Evolutionary conservation across 2,797 vertebrate genomes (phyloP).

Genomic region (Sphaeramia orbicularis): DNA sequence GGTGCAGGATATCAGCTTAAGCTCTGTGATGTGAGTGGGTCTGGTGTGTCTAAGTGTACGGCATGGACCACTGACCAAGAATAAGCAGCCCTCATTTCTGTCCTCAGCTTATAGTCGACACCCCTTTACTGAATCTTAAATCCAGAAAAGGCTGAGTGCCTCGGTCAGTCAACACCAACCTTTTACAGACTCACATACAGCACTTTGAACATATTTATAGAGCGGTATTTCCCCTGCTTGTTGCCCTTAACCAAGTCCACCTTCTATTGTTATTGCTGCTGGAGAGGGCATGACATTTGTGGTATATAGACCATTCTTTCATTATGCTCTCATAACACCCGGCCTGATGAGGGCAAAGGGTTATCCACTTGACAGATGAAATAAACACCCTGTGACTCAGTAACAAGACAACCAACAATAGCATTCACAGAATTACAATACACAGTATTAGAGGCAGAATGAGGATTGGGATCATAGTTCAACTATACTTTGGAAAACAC

Average conservation of each 20-base stretch:
- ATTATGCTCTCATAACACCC: slow-evolving; percentile 50
- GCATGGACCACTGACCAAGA: slow-evolving; percentile 47
- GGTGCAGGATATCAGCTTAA: not conserved
- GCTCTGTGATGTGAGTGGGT: not conserved
- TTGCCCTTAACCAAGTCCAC: slow-evolving; percentile 61
- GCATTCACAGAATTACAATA: not conserved
- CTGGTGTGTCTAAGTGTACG: slow-evolving; percentile 8
- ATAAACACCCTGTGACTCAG: slow-evolving; percentile 15
- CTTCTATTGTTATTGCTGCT: slow-evolving; percentile 70
- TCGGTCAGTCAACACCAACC: slow-evolving; percentile 53
- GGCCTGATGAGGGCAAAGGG: slow-evolving; percentile 59
- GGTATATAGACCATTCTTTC: slow-evolving; percentile 54
- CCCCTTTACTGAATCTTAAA: slow-evolving; percentile 28
- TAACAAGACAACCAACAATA: slow-evolving; percentile 21
- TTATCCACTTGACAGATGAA: slow-evolving; percentile 57
- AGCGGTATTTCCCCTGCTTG: slow-evolving; percentile 66
- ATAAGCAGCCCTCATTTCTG: slow-evolving; percentile 38
- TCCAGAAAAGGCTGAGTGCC: slow-evolving; percentile 21
- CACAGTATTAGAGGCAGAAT: too few relatives aligned
- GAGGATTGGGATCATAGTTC: too few relatives aligned
- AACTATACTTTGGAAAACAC: too few relatives aligned
- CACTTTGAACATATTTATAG: slow-evolving; percentile 70
- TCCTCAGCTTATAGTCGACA: slow-evolving; percentile 35
- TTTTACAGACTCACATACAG: slow-evolving; percentile 46
- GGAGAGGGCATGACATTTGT: slow-evolving; percentile 66